Evolutionary conservation across 2,113 vertebrate species (phyloP).

Genomic region (Neodontobutis hainanensis): DNA sequence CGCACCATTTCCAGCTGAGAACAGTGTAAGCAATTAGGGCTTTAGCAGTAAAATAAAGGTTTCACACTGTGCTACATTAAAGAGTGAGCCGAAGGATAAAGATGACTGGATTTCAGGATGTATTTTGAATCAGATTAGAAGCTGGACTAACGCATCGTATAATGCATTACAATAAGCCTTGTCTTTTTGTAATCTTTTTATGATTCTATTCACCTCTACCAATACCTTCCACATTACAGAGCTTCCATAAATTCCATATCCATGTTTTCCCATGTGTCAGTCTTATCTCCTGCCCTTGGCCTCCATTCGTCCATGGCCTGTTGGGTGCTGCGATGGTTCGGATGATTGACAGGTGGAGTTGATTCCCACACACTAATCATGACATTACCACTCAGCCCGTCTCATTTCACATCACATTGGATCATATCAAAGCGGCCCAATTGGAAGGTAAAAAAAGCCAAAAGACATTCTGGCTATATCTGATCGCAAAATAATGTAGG

Average conservation of each 20-base stretch:
- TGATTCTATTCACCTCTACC: conserved; percentile 8
- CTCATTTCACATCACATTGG: conserved; percentile 50
- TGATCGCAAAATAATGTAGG: conserved; percentile 22
- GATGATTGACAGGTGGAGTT: conserved; percentile 63
- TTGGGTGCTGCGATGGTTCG: conserved; percentile 50
- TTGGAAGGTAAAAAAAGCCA: conserved; percentile 37
- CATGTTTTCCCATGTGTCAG: conserved; percentile 22
- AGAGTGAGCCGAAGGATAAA: conserved; percentile 50
- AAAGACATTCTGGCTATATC: conserved; percentile 24
- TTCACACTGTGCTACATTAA: conserved; percentile 41
- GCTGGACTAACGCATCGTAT: conserved; percentile 35
- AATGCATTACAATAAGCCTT: conserved; percentile 48
- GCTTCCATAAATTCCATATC: not conserved
- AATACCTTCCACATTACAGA: conserved; percentile 1
- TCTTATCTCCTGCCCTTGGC: conserved; percentile 63
- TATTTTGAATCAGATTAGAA: conserved; percentile 58
- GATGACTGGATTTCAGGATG: conserved; percentile 52
- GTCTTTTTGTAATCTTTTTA: conserved; percentile 27
- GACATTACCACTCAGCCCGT: conserved; percentile 59
- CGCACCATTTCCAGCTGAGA: conserved; percentile 26
- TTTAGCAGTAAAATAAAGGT: conserved; percentile 7
- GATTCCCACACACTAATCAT: conserved; percentile 64
- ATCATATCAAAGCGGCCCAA: conserved; percentile 32
- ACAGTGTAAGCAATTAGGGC: conserved; percentile 34
- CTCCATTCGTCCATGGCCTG: conserved; percentile 45